Conservation (phyloP, 2,888 invertebrate species). For the Pammene fasciana region DNA sequence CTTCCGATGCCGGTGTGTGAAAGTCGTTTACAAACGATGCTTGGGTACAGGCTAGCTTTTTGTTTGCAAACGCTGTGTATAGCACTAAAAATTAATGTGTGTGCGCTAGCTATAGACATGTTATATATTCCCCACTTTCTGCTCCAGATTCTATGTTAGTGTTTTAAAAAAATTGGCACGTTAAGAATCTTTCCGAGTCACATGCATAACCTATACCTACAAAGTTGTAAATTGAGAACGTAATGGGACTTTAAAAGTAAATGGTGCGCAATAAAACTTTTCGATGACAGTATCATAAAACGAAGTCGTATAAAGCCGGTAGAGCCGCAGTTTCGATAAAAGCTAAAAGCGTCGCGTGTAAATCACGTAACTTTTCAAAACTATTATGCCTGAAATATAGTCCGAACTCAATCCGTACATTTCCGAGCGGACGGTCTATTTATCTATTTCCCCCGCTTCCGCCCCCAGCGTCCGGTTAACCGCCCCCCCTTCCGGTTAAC, state of each 20-base stretch:
- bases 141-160: background rate
- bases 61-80: conserved; percentile 4
- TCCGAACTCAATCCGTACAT: conserved; percentile 83
- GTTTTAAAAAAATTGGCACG: conserved; percentile 19
- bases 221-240: conserved; percentile 61
- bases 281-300: conserved; percentile 73
- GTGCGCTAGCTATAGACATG: background rate
- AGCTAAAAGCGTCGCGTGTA: conserved; percentile 79
- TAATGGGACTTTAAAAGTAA: conserved; percentile 66
- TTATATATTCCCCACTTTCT: background rate
- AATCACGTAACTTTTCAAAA: conserved; percentile 82
- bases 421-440: conserved; percentile 83
- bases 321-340: conserved; percentile 64
- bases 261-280: conserved; percentile 70
- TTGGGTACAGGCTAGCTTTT: conserved; percentile 29
- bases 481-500: conserved; percentile 83
- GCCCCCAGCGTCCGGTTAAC: conserved; percentile 83
- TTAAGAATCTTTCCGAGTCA: conserved; percentile 6
- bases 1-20: conserved; percentile 62
- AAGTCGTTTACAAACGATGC: conserved; percentile 52
- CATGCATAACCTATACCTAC: conserved; percentile 44
- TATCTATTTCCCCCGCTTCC: conserved; percentile 84
- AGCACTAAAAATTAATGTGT: background rate
- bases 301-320: conserved; percentile 66
- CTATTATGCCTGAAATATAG: conserved; percentile 83